phyloP scores from a whole-genome alignment of 2,797 vertebrate genomes.

The Staurois parvus region DNA sequence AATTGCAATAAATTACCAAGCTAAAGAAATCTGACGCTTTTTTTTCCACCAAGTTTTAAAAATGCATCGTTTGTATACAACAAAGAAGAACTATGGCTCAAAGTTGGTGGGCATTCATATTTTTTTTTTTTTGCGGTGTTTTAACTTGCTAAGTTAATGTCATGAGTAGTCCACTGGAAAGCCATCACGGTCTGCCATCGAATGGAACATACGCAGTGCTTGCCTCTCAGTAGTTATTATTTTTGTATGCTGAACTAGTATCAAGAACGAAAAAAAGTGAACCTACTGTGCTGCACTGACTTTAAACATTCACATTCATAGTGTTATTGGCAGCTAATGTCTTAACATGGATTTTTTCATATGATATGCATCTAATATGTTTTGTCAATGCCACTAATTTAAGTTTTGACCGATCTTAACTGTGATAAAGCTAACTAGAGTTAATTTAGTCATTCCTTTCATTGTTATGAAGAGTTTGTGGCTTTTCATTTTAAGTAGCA shows the following conservation, averaged over 20 bases:
- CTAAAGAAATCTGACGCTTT: conserved; percentile 57
- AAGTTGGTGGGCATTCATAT: conserved; percentile 66
- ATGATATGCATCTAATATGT: background rate
- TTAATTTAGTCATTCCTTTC: conserved; percentile 4
- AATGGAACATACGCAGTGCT: conserved; percentile 64
- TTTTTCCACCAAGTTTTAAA: conserved; percentile 56
- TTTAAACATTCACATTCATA: background rate
- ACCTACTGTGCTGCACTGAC: conserved; percentile 6
- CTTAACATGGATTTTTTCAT: background rate
- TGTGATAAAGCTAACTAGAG: background rate
- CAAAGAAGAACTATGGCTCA: conserved; percentile 65
- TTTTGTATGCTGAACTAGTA: conserved; percentile 19
- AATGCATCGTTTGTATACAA: conserved; percentile 66
- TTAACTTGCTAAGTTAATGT: conserved; percentile 63
- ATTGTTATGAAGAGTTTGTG: background rate
- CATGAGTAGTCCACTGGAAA: background rate
- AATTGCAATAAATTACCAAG: conserved; percentile 65
- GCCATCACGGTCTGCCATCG: background rate
- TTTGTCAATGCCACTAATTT: background rate
- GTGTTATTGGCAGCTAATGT: background rate
- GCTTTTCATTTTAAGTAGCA: background rate
- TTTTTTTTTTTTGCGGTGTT: conserved; percentile 58
- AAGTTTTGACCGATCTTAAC: background rate
- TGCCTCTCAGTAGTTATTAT: conserved; percentile 42
- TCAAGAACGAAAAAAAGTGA: background rate